A percentile compares a stretch with the other conserved stretches of the same genome.
Evolutionary conservation across 2,797 vertebrate genomes (phyloP).

Genomic region (Columba guinea): DNA sequence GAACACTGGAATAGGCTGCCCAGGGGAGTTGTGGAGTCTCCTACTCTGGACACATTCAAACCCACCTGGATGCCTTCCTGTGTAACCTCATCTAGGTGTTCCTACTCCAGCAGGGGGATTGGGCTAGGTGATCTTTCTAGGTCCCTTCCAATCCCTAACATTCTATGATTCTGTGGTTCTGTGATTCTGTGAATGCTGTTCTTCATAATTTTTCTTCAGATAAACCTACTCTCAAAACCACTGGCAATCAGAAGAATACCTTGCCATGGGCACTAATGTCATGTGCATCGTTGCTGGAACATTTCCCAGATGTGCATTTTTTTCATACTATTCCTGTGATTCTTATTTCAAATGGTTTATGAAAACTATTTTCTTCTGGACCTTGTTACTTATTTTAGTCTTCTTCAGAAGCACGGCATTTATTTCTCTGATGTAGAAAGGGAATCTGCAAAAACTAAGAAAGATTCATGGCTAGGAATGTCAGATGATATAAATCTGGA

Average conservation of each 20-base stretch:
- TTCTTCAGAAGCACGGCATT: neutral
- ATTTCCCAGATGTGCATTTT: neutral
- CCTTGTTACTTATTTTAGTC: neutral
- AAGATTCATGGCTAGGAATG: neutral
- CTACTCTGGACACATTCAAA: no score
- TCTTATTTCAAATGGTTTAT: neutral
- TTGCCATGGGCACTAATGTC: neutral
- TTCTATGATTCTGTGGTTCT: no score
- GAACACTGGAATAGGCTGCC: no score
- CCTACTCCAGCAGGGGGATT: no score
- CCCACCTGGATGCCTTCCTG: no score
- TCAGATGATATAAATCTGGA: neutral
- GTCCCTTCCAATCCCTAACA: no score
- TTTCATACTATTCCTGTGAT: neutral
- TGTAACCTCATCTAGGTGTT: no score
- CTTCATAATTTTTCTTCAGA: neutral
- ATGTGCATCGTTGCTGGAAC: neutral
- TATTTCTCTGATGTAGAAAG: neutral
- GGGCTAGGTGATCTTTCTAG: no score
- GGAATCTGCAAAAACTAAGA: neutral
- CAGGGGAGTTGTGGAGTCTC: no score
- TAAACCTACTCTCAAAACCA: neutral
- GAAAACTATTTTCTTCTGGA: neutral
- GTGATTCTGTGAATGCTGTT: neutral
- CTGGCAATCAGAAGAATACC: neutral